Conservation (phyloP, 2,113 vertebrate species). For the Dipodomys spectabilis region DNA sequence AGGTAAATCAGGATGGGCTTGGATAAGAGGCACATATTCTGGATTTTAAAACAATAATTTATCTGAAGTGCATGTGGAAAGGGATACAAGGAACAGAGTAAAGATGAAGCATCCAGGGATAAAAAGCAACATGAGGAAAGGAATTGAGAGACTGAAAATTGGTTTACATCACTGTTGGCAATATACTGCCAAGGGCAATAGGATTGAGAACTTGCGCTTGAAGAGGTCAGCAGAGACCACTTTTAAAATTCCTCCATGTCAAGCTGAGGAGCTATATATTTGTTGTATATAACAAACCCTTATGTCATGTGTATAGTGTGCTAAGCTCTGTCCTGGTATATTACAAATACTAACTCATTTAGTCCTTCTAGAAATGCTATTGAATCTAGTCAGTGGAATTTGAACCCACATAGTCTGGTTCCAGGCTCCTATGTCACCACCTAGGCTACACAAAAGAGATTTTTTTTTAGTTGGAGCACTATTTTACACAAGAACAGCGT, state of each 20-base stretch:
- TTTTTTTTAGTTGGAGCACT: not conserved
- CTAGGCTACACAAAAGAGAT: not conserved
- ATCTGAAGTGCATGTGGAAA: not conserved
- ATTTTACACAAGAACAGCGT: not conserved
- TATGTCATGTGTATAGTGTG: not conserved
- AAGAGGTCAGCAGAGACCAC: not conserved
- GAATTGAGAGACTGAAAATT: not conserved
- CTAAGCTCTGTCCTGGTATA: not conserved
- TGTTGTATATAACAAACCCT: conserved; percentile 9
- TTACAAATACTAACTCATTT: conserved; percentile 17
- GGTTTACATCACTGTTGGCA: not conserved
- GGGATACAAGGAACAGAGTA: not conserved
- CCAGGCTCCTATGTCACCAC: not conserved
- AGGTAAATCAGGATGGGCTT: not conserved
- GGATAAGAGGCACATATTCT: not conserved
- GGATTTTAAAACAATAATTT: conserved; percentile 15
- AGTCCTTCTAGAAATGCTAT: not conserved
- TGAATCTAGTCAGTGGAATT: not conserved
- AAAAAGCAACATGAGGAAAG: not conserved
- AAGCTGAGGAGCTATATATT: conserved; percentile 13
- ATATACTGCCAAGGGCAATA: not conserved
- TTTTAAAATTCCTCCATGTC: not conserved
- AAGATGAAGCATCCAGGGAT: not conserved
- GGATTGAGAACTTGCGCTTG: not conserved
- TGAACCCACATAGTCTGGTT: not conserved